Evolutionary conservation across 2,888 invertebrate species (phyloP).

Genomic region (Diachrysia chrysitis): DNA sequence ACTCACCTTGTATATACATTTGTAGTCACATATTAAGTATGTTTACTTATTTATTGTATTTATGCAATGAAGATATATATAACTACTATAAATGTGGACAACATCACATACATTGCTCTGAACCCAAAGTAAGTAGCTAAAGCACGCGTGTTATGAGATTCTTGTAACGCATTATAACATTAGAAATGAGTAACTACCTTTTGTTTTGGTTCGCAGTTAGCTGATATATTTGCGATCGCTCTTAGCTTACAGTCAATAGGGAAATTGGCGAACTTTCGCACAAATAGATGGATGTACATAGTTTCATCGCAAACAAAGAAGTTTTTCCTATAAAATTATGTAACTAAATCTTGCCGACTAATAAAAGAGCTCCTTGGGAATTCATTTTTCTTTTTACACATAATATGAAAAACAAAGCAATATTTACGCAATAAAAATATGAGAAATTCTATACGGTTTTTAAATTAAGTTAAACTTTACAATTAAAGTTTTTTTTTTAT

Average conservation of each 20-base stretch:
- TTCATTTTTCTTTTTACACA: not conserved
- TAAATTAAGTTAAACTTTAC: too few species aligned
- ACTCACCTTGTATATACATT: too few species aligned
- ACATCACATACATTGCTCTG: too few species aligned
- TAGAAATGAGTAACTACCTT: not conserved
- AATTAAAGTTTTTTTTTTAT: too few species aligned
- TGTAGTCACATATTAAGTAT: too few species aligned
- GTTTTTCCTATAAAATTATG: not conserved
- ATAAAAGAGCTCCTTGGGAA: not conserved
- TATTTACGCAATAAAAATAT: not conserved
- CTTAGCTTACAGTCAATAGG: not conserved
- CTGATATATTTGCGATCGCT: conserved; percentile 1
- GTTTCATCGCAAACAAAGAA: conserved; percentile 4
- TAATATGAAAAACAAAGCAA: not conserved
- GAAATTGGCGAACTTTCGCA: conserved; percentile 1
- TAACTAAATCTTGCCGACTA: not conserved
- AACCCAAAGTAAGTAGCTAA: too few species aligned
- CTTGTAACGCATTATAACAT: not conserved
- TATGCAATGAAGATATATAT: too few species aligned
- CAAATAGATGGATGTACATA: conserved; percentile 2
- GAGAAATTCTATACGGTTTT: too few species aligned
- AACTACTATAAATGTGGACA: too few species aligned
- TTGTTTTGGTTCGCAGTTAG: conserved; percentile 1
- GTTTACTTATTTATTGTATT: too few species aligned
- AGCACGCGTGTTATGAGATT: too few species aligned